Conservation (phyloP, 2,797 vertebrate species). For the Sebastes minor region DNA sequence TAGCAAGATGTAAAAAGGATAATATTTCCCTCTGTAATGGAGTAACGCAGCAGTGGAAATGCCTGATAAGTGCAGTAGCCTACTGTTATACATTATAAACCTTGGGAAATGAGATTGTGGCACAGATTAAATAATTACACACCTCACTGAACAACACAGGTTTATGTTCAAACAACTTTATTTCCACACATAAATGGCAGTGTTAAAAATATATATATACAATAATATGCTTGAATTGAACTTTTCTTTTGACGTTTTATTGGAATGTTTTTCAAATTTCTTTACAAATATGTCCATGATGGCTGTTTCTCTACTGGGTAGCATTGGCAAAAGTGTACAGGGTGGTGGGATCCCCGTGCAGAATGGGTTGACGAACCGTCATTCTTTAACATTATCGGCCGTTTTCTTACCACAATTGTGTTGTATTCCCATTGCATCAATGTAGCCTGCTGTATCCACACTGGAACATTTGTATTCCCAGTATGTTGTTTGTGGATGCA, state of each 20-base stretch:
- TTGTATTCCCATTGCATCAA: background rate
- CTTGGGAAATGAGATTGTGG: background rate
- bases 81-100: background rate
- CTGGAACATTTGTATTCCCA: conserved; percentile 16
- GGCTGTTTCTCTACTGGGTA: conserved; percentile 9
- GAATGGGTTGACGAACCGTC: background rate
- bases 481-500: background rate
- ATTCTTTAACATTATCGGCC: background rate
- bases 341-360: background rate
- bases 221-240: conserved; percentile 21
- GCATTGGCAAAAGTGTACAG: background rate
- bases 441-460: conserved; percentile 21
- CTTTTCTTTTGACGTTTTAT: conserved; percentile 32
- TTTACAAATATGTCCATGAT: conserved; percentile 26
- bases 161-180: conserved; percentile 53
- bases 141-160: background rate
- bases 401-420: background rate
- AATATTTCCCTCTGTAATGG: background rate
- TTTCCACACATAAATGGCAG: conserved; percentile 40
- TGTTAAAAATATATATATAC: conserved; percentile 36
- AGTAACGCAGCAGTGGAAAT: background rate
- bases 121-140: background rate
- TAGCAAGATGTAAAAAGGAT: background rate
- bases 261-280: conserved; percentile 65
- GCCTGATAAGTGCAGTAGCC: background rate